Evolutionary conservation across 2,888 invertebrate species (phyloP).

Genomic region (Ferrisia virgata): DNA sequence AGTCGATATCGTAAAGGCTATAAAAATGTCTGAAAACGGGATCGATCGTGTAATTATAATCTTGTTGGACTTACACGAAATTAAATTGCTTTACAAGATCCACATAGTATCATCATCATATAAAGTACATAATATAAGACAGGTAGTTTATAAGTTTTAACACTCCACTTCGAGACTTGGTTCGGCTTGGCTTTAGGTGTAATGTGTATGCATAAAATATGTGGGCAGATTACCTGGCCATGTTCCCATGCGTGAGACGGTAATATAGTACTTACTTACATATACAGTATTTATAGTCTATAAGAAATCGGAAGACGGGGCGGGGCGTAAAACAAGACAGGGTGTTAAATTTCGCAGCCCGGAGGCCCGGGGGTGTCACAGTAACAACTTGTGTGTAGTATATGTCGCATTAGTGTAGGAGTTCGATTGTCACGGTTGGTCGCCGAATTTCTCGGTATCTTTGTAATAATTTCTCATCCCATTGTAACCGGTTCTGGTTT

Average conservation of each 20-base stretch:
- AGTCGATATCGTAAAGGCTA: not conserved
- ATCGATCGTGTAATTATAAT: not conserved
- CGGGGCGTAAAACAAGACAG: not conserved
- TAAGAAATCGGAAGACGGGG: not conserved
- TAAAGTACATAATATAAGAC: not conserved
- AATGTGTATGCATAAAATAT: not conserved
- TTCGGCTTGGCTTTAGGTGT: not conserved
- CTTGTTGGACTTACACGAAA: not conserved
- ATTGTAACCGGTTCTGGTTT: not conserved
- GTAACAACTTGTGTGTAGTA: no score
- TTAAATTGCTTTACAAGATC: not conserved
- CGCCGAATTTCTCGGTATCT: conserved; percentile 1
- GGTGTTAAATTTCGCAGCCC: conserved; percentile 13
- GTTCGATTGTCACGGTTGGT: not conserved
- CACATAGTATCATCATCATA: not conserved
- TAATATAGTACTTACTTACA: no score
- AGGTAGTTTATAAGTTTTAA: no score
- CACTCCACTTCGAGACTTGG: no score
- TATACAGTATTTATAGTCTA: not conserved
- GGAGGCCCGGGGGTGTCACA: not conserved
- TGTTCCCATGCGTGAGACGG: not conserved
- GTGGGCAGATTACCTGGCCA: not conserved
- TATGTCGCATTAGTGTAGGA: no score
- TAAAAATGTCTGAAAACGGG: not conserved
- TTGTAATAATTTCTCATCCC: not conserved